Base-by-base conservation (phyloP, 2,113 vertebrate species). In the Chaenogobius annularis region DNA sequence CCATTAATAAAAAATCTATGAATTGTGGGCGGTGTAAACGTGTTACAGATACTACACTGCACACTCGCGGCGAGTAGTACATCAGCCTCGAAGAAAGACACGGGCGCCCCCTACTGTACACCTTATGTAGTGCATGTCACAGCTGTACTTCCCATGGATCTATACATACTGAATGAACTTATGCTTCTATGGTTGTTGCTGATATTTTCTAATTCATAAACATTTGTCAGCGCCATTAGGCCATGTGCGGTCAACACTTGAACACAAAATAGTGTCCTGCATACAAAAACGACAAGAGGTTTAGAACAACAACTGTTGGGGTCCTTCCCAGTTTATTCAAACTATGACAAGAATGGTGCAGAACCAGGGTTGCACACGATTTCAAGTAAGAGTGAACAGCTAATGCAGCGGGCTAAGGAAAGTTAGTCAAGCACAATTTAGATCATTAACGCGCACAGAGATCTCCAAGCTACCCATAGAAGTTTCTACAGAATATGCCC, bases 61-160 rank as follows among this genome's bases (percentile, higher is more conserved):
- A 6, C 10, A 15, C 64, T 43, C 61, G 10, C 63, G 12, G n/a
- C 15, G n/a, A 13, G 20, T 22, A 65, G 47, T n/a, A 72, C 31
- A 10, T 7, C 68, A 22, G 58, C 40, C 22, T 26, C n/a, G n/a
- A 15, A 54, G 58, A 20, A 26, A 14, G 69, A 7, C n/a, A 40
- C 20, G 0, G n/a, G 46, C 69, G 75, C 81, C 85, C 54, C 46
- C 87, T 84, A 70, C 69, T 59, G 89, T 0, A 52, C 0, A 0
- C 0, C 3, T 5, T 12, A 17, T 0, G 26, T 17, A 63, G n/a
- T 7, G 13, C 70, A 9, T 46, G 44, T 3, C 3, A 5, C 14
- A 17, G 55, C 11, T 19, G 19, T 10, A 26, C 11, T 12, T 19
- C 37, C 0, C 59, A 37, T 37, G 50, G 1, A 40, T 40, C 37